Evolutionary conservation across 2,113 vertebrate species (phyloP).

Genomic region (Hypomesus transpacificus): DNA sequence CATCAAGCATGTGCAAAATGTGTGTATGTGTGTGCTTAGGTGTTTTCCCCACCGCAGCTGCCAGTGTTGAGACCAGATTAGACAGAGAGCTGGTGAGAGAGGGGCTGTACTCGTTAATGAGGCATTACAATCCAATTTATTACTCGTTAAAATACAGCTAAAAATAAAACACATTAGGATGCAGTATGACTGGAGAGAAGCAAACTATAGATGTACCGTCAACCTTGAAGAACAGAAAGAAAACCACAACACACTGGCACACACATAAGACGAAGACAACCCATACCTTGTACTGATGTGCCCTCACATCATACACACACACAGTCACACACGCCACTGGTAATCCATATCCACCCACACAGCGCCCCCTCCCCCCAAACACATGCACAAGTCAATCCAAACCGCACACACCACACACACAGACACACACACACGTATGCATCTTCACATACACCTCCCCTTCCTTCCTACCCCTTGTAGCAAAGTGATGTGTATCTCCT

Average conservation of each 20-base stretch:
- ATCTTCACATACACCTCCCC: neutral
- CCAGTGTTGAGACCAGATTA: slow-evolving; percentile 31
- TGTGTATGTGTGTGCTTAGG: slow-evolving; percentile 14
- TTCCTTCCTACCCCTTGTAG: neutral
- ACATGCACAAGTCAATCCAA: slow-evolving; percentile 16
- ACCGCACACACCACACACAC: slow-evolving; percentile 14
- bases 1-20: slow-evolving; percentile 20
- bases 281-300: neutral
- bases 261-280: slow-evolving; percentile 19
- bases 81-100: slow-evolving; percentile 16
- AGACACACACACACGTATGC: neutral
- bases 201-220: slow-evolving; percentile 1
- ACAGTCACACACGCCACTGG: slow-evolving; percentile 15
- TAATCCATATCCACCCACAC: slow-evolving; percentile 16
- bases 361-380: slow-evolving; percentile 1
- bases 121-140: slow-evolving; percentile 59
- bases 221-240: neutral
- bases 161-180: slow-evolving; percentile 51
- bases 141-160: slow-evolving; percentile 58
- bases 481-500: slow-evolving; percentile 45
- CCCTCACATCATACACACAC: slow-evolving; percentile 15
- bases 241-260: neutral
- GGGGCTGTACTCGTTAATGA: slow-evolving; percentile 41
- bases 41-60: slow-evolving; percentile 41
- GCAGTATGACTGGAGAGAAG: slow-evolving; percentile 29